These are phyloP conservation scores for Ichneumon xanthorius DNA, from an alignment of 2,888 invertebrate species.

Conservation along the genomic window DNA sequence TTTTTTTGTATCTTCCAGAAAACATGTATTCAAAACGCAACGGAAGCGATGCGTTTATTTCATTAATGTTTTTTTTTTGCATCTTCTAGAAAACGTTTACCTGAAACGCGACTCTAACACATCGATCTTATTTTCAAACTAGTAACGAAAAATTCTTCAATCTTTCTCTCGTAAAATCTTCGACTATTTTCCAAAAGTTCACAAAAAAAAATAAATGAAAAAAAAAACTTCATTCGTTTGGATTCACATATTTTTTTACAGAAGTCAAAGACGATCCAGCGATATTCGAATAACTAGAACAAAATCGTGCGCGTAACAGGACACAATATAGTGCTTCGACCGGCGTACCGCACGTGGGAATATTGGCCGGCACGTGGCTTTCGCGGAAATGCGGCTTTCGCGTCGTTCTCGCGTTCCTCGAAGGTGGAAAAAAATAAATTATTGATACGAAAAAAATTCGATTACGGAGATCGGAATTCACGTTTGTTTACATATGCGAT, in stretches of 20 bases:
- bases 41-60: neutral
- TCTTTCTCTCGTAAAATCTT: neutral
- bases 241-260: neutral
- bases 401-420: neutral
- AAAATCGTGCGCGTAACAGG: neutral
- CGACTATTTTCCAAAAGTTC: neutral
- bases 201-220: neutral
- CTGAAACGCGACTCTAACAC: neutral
- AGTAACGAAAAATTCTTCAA: neutral
- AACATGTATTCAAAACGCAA: neutral
- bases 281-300: neutral
- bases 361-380: neutral
- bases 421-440: neutral
- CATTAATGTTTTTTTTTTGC: neutral
- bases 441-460: neutral
- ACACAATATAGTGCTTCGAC: neutral
- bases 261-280: neutral
- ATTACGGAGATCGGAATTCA: neutral
- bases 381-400: neutral
- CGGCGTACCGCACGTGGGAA: neutral
- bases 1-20: neutral
- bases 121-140: neutral
- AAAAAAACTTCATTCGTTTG: neutral
- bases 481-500: slow-evolving; percentile 6
- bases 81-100: neutral